These are phyloP conservation scores for Oreochromis tanganicae DNA, from an alignment of 2,113 vertebrate genomes.

Conservation along the genomic window DNA sequence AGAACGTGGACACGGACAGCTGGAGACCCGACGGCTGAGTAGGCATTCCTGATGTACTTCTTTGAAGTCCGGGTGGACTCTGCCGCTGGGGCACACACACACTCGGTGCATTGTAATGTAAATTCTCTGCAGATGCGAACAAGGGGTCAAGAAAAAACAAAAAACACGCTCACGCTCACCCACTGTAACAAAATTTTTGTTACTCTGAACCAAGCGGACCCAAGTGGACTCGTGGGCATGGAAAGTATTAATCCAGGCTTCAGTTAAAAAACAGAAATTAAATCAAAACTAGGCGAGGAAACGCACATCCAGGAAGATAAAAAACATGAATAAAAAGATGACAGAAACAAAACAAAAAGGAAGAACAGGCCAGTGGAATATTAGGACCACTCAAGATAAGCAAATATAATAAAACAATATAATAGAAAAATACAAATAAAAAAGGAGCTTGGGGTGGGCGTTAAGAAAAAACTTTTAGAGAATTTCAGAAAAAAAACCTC, in stretches of 20 bases:
- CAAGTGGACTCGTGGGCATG: not conserved
- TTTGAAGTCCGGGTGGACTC: not conserved
- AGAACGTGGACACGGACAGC: not conserved
- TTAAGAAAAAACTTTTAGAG: not conserved
- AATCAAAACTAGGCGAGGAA: not conserved
- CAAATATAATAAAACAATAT: not conserved
- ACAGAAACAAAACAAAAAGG: not conserved
- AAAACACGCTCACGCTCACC: not conserved
- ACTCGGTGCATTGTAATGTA: not conserved
- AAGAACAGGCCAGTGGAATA: not conserved
- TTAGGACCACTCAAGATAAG: accelerated
- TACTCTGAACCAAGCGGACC: not conserved
- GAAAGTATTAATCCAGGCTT: not conserved
- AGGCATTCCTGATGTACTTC: accelerated
- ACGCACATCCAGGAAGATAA: not conserved
- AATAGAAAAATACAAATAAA: accelerated
- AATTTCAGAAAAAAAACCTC: not conserved
- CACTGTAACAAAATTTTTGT: not conserved
- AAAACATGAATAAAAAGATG: not conserved
- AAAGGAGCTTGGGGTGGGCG: not conserved
- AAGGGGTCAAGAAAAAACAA: not conserved
- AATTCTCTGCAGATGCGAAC: not conserved
- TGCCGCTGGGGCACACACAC: not conserved
- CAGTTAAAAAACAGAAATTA: accelerated
- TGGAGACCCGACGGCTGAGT: not conserved